phyloP scores from a whole-genome alignment of 1,140 invertebrate genomes.

The Meloidogyne exigua region DNA sequence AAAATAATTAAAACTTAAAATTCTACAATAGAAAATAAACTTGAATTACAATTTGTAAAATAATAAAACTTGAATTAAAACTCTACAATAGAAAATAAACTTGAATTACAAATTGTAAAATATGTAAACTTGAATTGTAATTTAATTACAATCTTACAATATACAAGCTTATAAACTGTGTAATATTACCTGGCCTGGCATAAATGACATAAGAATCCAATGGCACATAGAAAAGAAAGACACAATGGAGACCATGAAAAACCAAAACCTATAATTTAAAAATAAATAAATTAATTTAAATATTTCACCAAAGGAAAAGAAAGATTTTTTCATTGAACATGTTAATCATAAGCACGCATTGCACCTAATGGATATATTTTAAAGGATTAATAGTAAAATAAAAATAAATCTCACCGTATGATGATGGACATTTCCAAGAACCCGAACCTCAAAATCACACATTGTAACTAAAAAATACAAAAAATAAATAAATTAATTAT shows the following conservation, averaged over 20 bases:
- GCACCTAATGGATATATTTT: conserved; percentile 57
- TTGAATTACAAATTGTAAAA: not conserved
- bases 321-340: conserved; percentile 70
- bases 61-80: not conserved
- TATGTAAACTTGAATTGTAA: not conserved
- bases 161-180: not conserved
- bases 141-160: not conserved
- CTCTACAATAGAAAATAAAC: not conserved
- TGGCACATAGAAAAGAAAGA: conserved; percentile 64
- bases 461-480: conserved; percentile 64
- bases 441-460: conserved; percentile 68
- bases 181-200: conserved; percentile 60
- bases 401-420: conserved; percentile 65
- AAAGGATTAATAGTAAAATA: not conserved
- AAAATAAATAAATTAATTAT: not conserved
- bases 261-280: conserved; percentile 65
- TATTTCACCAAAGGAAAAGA: conserved; percentile 65
- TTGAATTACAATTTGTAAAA: not conserved
- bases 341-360: conserved; percentile 68
- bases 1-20: too few relatives aligned
- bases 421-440: conserved; percentile 63
- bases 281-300: too few relatives aligned
- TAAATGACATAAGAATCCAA: conserved; percentile 63
- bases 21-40: not conserved
- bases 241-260: conserved; percentile 67